Conservation (phyloP, 2,888 invertebrate species). For the Dryocosmus kuriphilus region DNA sequence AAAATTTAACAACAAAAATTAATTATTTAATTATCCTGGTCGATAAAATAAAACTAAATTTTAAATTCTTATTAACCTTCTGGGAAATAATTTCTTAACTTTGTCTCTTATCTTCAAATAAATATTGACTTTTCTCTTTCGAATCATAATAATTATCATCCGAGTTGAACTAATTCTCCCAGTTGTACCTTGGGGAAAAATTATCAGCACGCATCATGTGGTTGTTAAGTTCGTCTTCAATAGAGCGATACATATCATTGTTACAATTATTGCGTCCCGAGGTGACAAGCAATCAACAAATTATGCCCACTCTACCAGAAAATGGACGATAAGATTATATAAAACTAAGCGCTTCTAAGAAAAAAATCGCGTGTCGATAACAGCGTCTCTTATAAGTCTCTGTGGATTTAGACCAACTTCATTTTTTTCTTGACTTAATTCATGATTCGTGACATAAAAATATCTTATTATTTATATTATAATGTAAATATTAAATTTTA, state of each 20-base stretch:
- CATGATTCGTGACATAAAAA: not conserved
- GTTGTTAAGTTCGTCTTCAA: not conserved
- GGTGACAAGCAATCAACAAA: conserved; percentile 15
- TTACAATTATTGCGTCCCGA: not conserved
- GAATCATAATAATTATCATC: not conserved
- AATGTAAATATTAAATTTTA: no score
- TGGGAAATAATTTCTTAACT: not conserved
- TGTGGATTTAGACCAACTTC: not conserved
- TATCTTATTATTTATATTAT: not conserved
- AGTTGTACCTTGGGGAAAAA: not conserved
- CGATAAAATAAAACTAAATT: no score
- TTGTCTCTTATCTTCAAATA: not conserved
- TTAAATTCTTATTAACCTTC: not conserved
- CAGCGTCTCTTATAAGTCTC: not conserved
- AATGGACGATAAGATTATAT: not conserved
- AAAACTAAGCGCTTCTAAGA: conserved; percentile 8
- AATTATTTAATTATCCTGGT: no score
- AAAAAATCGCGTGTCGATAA: conserved; percentile 27
- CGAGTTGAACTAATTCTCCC: not conserved
- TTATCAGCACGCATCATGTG: not conserved
- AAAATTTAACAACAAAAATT: no score
- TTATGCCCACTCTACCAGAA: not conserved
- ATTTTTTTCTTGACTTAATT: not conserved
- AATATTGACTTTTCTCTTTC: not conserved
- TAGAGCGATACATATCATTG: not conserved